These are phyloP conservation scores for Elegia similella DNA, from an alignment of 2,888 invertebrate genomes.

Conservation along the genomic window DNA sequence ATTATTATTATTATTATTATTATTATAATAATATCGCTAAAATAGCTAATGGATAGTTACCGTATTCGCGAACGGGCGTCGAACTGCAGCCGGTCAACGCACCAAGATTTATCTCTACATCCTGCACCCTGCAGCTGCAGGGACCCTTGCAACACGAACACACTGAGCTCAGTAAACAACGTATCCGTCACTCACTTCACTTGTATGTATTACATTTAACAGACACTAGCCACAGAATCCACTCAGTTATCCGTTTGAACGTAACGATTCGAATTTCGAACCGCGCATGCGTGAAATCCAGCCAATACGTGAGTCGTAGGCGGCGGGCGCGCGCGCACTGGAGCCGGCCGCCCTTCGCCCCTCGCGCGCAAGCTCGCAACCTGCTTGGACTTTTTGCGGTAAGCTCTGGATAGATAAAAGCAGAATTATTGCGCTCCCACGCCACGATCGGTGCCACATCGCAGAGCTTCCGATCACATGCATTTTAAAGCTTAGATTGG, in stretches of 20 bases:
- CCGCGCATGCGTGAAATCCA: conserved; percentile 19
- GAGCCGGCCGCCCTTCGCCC: conserved; percentile 31
- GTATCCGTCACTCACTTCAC: conserved; percentile 29
- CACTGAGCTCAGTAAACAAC: too few species aligned
- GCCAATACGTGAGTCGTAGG: conserved; percentile 41
- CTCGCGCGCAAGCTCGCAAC: conserved; percentile 43
- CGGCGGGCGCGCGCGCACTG: conserved; percentile 61
- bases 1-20: too few species aligned
- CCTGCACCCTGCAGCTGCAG: conserved; percentile 37
- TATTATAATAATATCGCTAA: conserved; percentile 14
- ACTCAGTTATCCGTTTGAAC: conserved; percentile 27
- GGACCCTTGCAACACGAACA: background rate
- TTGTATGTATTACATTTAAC: conserved; percentile 12
- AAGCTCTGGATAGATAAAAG: conserved; percentile 56
- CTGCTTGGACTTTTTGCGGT: conserved; percentile 67
- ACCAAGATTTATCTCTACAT: conserved; percentile 53
- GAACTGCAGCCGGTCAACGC: conserved; percentile 65
- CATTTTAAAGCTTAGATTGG: background rate
- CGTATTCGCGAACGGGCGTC: conserved; percentile 48
- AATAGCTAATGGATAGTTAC: conserved; percentile 47
- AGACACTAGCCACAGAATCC: conserved; percentile 22
- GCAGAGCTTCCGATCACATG: conserved; percentile 26
- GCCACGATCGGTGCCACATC: conserved; percentile 28
- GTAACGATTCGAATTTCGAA: conserved; percentile 30
- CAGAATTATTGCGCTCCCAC: conserved; percentile 64